Evolutionary conservation across 2,113 vertebrate genomes (phyloP).

Genomic region (Ceyx cyanopectus): DNA sequence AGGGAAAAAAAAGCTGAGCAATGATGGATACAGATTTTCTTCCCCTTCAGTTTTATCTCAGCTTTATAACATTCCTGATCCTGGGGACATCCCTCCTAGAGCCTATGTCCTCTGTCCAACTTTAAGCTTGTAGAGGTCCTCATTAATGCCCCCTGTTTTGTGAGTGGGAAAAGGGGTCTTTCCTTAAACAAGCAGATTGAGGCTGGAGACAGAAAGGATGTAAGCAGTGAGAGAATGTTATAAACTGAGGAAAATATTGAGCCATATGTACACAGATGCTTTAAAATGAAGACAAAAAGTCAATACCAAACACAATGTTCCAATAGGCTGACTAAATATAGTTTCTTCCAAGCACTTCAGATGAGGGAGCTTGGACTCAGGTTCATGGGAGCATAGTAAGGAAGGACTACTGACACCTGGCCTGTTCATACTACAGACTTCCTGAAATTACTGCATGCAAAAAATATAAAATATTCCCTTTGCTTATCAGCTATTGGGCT

Average conservation of each 20-base stretch:
- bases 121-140: background rate
- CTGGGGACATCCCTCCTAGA: background rate
- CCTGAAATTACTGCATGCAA: background rate
- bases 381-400: background rate
- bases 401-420: background rate
- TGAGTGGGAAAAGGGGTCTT: background rate
- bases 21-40: background rate
- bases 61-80: accelerated
- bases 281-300: background rate
- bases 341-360: background rate
- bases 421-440: background rate
- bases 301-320: background rate
- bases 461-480: background rate
- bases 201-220: background rate
- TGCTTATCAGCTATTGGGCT: background rate
- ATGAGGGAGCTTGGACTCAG: background rate
- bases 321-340: background rate
- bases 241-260: background rate
- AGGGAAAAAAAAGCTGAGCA: background rate
- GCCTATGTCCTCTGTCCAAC: background rate
- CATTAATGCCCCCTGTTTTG: background rate
- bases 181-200: background rate
- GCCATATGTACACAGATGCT: background rate
- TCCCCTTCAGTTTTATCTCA: background rate
- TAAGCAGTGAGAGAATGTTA: background rate